phyloP scores from a whole-genome alignment of 2,113 vertebrate species.

The Dicrurus megarhynchus region DNA sequence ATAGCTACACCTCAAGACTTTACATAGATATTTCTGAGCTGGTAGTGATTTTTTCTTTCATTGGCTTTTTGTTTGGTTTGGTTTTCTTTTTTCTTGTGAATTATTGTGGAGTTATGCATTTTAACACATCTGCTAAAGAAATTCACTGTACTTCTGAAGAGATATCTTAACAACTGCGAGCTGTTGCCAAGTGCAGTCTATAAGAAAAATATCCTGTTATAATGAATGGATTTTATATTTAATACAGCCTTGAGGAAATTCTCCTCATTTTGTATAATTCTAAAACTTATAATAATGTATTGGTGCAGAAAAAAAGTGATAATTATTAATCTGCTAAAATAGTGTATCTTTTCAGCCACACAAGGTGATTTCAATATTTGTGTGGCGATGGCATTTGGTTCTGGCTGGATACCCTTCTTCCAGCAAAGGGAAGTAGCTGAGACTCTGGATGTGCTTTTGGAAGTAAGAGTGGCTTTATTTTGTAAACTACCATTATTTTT shows the following conservation, averaged over 20 bases:
- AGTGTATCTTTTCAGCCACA: neutral
- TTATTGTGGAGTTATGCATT: neutral
- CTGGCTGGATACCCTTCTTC: neutral
- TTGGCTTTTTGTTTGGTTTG: neutral
- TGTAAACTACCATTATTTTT: neutral
- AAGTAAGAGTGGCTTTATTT: neutral
- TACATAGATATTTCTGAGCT: neutral
- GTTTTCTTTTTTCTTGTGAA: neutral
- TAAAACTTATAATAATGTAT: neutral
- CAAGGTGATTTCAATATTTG: neutral
- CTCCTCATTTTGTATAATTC: neutral
- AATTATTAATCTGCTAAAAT: slow-evolving; percentile 2
- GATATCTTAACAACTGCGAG: neutral
- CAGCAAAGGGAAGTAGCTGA: neutral
- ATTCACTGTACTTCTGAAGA: neutral
- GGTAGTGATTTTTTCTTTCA: neutral
- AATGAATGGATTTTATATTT: neutral
- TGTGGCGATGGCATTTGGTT: neutral
- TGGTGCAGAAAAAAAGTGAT: neutral
- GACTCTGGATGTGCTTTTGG: neutral
- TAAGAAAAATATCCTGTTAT: neutral
- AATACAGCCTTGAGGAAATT: neutral
- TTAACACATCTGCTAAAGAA: neutral
- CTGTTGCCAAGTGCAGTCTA: neutral
- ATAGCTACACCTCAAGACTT: neutral